These are phyloP conservation scores for Glaucopsyche alexis DNA, from an alignment of 2,888 invertebrate genomes.

Conservation along the genomic window DNA sequence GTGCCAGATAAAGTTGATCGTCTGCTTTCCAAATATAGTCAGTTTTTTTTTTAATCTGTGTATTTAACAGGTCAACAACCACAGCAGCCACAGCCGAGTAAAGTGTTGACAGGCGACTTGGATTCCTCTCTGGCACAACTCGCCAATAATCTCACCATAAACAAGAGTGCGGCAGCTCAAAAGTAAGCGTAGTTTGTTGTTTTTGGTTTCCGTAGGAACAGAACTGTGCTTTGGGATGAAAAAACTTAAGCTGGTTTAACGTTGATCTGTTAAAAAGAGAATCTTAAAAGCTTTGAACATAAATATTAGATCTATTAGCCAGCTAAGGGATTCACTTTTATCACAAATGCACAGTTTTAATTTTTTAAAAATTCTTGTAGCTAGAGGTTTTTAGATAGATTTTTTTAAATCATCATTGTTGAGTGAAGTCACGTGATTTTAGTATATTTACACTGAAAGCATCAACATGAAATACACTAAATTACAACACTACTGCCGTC, in stretches of 20 bases:
- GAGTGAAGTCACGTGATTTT: constrained; percentile 28
- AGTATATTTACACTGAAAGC: constrained; percentile 34
- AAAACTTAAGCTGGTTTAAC: background rate
- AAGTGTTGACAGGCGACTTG: constrained; percentile 94
- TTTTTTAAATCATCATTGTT: constrained; percentile 27
- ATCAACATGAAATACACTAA: constrained; percentile 33
- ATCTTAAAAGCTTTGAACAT: background rate
- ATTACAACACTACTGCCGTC: background rate
- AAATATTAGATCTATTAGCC: background rate
- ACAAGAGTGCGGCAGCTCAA: constrained; percentile 84
- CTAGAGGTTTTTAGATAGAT: constrained; percentile 31
- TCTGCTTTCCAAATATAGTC: background rate
- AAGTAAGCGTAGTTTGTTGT: constrained; percentile 80
- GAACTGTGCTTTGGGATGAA: constrained; percentile 11
- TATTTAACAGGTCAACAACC: constrained; percentile 55
- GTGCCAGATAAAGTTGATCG: background rate
- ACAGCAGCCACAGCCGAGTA: constrained; percentile 75
- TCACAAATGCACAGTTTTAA: background rate
- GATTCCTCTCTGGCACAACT: constrained; percentile 96
- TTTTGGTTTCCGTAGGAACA: constrained; percentile 38
- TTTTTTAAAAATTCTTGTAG: background rate
- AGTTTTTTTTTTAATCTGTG: background rate
- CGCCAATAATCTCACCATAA: constrained; percentile 95
- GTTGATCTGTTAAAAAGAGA: background rate
- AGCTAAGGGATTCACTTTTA: background rate